phyloP scores from a whole-genome alignment of 2,113 vertebrate genomes.

The Polyodon spathula region DNA sequence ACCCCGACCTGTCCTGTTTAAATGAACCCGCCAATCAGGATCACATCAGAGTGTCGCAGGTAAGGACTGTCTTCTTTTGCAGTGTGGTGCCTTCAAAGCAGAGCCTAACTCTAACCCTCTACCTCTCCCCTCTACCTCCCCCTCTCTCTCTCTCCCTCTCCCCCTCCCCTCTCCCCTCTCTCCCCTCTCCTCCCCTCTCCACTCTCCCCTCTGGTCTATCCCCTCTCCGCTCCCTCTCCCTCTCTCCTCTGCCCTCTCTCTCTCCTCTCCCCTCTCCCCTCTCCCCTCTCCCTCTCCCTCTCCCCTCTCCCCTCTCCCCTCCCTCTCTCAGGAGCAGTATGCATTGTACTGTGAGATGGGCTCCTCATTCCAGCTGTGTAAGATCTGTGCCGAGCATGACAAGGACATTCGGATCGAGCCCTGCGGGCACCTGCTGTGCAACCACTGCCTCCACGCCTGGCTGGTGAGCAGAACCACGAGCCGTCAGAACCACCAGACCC shows the following conservation, averaged over 20 bases:
- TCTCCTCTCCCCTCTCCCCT: neutral
- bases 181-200: too few relatives aligned
- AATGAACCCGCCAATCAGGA: slow-evolving; percentile 30
- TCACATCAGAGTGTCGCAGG: slow-evolving; percentile 60
- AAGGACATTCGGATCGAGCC: slow-evolving; percentile 73
- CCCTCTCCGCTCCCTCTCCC: neutral
- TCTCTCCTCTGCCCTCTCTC: neutral
- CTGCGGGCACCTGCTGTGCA: slow-evolving; percentile 76
- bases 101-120: too few relatives aligned
- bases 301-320: neutral
- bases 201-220: neutral
- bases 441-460: slow-evolving; percentile 61
- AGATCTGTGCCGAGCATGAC: slow-evolving; percentile 71
- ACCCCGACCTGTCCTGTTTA: slow-evolving; percentile 61
- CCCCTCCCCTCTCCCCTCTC: too few relatives aligned
- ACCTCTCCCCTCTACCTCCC: too few relatives aligned
- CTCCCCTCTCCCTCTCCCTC: neutral
- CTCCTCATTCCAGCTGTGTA: slow-evolving; percentile 77
- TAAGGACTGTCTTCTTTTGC: slow-evolving; percentile 26
- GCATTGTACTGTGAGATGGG: slow-evolving; percentile 74
- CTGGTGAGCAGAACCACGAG: too few relatives aligned
- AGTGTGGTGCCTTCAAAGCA: neutral
- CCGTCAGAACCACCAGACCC: too few relatives aligned
- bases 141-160: too few relatives aligned
- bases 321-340: slow-evolving; percentile 64